Conservation (phyloP, 1,140 invertebrate species). For the Vollenhovia emeryi region DNA sequence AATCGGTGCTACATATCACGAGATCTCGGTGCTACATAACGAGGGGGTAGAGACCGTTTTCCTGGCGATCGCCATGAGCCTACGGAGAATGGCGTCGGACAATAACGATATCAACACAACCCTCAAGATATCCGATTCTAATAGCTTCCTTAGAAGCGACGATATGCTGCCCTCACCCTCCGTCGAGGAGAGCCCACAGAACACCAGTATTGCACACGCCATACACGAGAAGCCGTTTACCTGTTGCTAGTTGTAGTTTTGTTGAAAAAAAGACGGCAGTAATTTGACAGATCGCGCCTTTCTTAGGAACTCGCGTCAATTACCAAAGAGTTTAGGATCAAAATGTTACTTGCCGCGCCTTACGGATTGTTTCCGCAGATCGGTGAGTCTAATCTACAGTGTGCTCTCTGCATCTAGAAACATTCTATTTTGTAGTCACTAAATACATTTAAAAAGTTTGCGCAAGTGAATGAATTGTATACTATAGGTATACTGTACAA, state of each 20-base stretch:
- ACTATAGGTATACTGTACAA: too few species aligned
- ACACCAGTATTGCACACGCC: slow-evolving; percentile 87
- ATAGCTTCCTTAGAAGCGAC: slow-evolving; percentile 78
- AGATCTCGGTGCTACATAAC: slow-evolving; percentile 92
- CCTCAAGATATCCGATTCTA: slow-evolving; percentile 85
- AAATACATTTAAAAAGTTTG: too few species aligned
- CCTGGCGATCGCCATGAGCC: slow-evolving; percentile 87
- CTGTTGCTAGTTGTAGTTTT: slow-evolving; percentile 85
- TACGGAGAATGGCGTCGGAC: slow-evolving; percentile 84
- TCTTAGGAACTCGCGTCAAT: not conserved
- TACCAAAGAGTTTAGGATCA: not conserved
- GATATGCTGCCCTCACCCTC: slow-evolving; percentile 72
- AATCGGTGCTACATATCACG: slow-evolving; percentile 94
- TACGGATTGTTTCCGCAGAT: not conserved
- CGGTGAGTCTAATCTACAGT: too few species aligned
- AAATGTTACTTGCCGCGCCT: not conserved
- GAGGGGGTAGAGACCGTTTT: slow-evolving; percentile 91
- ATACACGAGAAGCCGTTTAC: slow-evolving; percentile 85
- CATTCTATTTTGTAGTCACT: too few species aligned
- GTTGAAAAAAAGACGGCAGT: not conserved
- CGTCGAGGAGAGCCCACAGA: slow-evolving; percentile 76
- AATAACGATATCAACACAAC: slow-evolving; percentile 69
- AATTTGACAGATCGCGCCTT: not conserved
- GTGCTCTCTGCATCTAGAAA: too few species aligned
- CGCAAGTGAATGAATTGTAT: too few species aligned